phyloP scores from a whole-genome alignment of 2,797 vertebrate species.

The Florisuga fusca region DNA sequence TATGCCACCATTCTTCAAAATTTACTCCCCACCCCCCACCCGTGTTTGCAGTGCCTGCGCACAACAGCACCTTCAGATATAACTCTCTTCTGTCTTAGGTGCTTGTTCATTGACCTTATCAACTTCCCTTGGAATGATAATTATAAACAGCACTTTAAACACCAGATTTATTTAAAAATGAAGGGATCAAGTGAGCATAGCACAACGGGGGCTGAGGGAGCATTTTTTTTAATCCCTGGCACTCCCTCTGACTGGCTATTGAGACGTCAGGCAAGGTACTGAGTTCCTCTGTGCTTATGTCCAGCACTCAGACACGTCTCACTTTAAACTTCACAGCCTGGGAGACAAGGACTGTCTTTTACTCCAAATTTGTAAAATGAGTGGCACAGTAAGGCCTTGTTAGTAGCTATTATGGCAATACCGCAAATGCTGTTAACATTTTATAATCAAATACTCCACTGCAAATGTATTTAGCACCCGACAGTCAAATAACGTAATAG shows the following conservation, averaged over 20 bases:
- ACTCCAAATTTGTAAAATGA: background rate
- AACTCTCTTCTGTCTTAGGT: conserved; percentile 16
- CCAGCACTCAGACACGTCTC: background rate
- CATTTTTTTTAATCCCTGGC: background rate
- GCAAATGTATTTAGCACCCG: background rate
- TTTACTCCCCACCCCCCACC: accelerated
- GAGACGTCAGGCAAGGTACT: background rate
- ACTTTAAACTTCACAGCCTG: background rate
- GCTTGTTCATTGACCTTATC: conserved; percentile 60
- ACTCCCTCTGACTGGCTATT: background rate
- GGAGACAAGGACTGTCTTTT: background rate
- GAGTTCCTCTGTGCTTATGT: background rate
- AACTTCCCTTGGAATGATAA: background rate
- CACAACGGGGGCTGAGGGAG: background rate
- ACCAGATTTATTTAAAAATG: conserved; percentile 20
- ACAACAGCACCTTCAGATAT: background rate
- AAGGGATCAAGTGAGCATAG: conserved; percentile 3
- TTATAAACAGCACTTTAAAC: conserved; percentile 47
- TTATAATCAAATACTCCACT: background rate
- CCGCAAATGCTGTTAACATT: background rate
- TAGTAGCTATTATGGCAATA: background rate
- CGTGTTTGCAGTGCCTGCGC: background rate
- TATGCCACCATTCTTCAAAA: background rate
- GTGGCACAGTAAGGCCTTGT: conserved; percentile 10
- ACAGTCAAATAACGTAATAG: background rate